A percentile compares a stretch with the other conserved stretches of the same genome.
These are phyloP conservation scores for Glyptemys insculpta DNA, from an alignment of 2,797 vertebrate species.

Conservation along the genomic window DNA sequence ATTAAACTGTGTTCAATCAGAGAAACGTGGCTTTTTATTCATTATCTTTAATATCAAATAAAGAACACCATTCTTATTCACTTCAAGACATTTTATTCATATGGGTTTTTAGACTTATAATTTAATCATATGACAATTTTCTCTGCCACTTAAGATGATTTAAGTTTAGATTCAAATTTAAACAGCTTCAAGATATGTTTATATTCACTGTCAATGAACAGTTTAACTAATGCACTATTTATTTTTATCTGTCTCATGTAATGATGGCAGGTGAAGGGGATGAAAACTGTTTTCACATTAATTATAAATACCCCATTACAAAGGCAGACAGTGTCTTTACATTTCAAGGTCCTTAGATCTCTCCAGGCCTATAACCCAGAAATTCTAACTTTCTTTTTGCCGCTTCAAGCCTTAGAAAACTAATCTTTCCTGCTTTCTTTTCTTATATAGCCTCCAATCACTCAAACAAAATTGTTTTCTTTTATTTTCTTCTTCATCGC, in stretches of 20 bases:
- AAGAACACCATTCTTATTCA: background rate
- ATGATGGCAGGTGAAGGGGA: conserved; percentile 50
- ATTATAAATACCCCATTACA: conserved; percentile 43
- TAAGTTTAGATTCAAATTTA: conserved; percentile 35
- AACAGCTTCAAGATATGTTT: conserved; percentile 40
- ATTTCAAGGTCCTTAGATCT: background rate
- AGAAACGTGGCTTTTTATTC: background rate
- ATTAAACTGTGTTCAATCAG: conserved; percentile 22
- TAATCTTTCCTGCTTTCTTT: conserved; percentile 39
- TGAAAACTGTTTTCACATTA: conserved; percentile 20
- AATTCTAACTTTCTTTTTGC: conserved; percentile 3
- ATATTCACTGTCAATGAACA: conserved; percentile 35
- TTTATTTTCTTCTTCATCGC: conserved; percentile 22
- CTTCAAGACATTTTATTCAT: background rate
- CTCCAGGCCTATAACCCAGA: background rate
- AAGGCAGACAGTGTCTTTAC: background rate
- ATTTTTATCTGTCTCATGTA: conserved; percentile 51
- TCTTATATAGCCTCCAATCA: conserved; percentile 19
- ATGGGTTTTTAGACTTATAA: conserved; percentile 24
- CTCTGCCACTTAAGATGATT: conserved; percentile 1
- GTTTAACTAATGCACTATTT: conserved; percentile 40
- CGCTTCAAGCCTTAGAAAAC: conserved; percentile 8
- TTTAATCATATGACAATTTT: conserved; percentile 43
- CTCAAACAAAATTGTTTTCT: conserved; percentile 46
- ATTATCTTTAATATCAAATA: conserved; percentile 8